These are phyloP conservation scores for Amphipyra tragopoginis DNA, from an alignment of 2,888 invertebrate genomes.

Conservation along the genomic window DNA sequence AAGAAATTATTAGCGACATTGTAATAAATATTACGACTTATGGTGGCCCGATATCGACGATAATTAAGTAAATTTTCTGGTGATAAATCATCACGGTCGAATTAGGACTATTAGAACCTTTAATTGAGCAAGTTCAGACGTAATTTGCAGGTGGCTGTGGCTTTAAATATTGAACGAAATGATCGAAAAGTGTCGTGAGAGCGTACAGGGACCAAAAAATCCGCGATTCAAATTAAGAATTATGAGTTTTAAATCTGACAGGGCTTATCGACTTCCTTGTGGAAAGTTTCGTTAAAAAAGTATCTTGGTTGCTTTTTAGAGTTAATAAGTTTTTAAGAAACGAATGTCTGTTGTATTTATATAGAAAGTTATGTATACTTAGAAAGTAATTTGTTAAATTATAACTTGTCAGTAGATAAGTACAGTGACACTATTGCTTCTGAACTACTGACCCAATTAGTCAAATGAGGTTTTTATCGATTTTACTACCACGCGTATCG, in stretches of 20 bases:
- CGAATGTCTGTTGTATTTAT: neutral
- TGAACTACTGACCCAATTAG: slow-evolving; percentile 27
- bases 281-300: neutral
- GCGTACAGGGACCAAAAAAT: slow-evolving; percentile 17
- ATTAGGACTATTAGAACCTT: slow-evolving; percentile 31
- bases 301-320: neutral
- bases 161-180: slow-evolving; percentile 22
- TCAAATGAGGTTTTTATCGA: slow-evolving; percentile 36
- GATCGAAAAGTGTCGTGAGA: slow-evolving; percentile 24
- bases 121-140: slow-evolving; percentile 36
- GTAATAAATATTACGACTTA: slow-evolving; percentile 23
- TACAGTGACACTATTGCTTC: slow-evolving; percentile 8
- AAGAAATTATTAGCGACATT: slow-evolving; percentile 29
- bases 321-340: neutral
- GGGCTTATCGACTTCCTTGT: slow-evolving; percentile 7
- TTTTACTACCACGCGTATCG: slow-evolving; percentile 10
- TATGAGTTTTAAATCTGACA: slow-evolving; percentile 26
- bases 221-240: slow-evolving; percentile 29
- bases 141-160: slow-evolving; percentile 36
- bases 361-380: too few species aligned
- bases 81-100: slow-evolving; percentile 40
- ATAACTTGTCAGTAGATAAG: slow-evolving; percentile 16
- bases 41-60: slow-evolving; percentile 9
- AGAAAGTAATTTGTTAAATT: too few species aligned
- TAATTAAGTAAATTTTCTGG: slow-evolving; percentile 28